Evolutionary conservation across 2,888 invertebrate genomes (phyloP), one percentile per base, ranked within the genome.

Genomic region (Amphipoea oculea): DNA sequence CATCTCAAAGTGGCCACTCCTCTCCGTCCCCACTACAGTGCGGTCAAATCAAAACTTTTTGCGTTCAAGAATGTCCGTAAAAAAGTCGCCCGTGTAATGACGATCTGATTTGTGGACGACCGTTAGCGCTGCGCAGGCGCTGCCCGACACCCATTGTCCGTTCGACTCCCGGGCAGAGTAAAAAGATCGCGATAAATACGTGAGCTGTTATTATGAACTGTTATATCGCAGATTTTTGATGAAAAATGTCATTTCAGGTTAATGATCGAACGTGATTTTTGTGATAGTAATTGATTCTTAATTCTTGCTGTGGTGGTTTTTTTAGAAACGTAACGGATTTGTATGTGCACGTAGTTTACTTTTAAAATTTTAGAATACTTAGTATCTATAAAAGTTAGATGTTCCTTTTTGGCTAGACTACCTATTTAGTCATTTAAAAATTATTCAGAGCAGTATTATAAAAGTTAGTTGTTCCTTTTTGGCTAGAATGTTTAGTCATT

Each of bases 1-100:
- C 1, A 11, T 11, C 57, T 11, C n/a, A 57, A 57, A 57, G 23
- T 23, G 73, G 74, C 85, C 91, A 91, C 6, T 90, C 9, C 51
- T n/a, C 73, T 11, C 3, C 29, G 1, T 2, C n/a, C 68, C 12
- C 45, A 90, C 91, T 93, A 83, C 72, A 91, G 84, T 88, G 88
- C 90, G 90, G 90, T 91, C 92, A 92, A 92, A 92, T 92, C 91
- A 87, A 89, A 90, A 90, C 89, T 94, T 94, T 94, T 95, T 94
- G 92, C 92, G 88, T 88, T 82, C 79, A 92, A 92, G 93, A 93
- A 94, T 92, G 93, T 88, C 89, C 89, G 91, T 91, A 92, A 94
- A 92, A 94, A 94, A 93, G 91, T 89, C 84, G 78, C 79, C 89
- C 94, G 92, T 93, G 94, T 94, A 95, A 95, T 95, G 93, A 92